phyloP scores from a whole-genome alignment of 2,113 vertebrate genomes.

The Ptyas mucosa region DNA sequence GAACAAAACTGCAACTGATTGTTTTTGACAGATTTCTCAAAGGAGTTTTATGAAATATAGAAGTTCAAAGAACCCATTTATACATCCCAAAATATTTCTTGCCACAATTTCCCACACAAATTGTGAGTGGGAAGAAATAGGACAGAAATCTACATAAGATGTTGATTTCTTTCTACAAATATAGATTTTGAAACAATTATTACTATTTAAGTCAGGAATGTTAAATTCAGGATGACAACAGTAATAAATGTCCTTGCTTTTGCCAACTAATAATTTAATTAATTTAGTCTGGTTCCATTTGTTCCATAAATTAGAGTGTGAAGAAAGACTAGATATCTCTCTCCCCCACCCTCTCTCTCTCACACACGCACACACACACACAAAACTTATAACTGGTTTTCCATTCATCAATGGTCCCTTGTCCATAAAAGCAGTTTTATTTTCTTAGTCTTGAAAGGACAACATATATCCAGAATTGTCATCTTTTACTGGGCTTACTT shows the following conservation, averaged over 20 bases:
- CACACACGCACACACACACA: not conserved
- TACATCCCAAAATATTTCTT: not conserved
- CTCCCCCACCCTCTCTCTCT: no score
- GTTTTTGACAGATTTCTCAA: not conserved
- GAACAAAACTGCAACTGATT: not conserved
- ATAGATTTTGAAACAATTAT: not conserved
- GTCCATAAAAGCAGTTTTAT: not conserved
- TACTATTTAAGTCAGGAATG: not conserved
- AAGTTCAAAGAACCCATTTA: not conserved
- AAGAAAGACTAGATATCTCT: not conserved
- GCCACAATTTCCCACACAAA: not conserved
- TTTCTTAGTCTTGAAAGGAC: not conserved
- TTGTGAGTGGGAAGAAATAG: not conserved
- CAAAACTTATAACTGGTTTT: no score
- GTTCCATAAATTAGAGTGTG: not conserved
- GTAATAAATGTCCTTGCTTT: not conserved
- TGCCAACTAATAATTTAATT: not conserved
- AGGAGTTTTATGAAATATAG: not conserved
- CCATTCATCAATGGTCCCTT: no score
- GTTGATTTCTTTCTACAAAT: not conserved
- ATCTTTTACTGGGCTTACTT: not conserved
- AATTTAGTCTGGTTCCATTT: not conserved
- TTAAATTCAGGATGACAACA: not conserved
- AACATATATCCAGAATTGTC: not conserved
- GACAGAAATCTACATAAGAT: not conserved